Evolutionary conservation across 2,797 vertebrate species (phyloP).

Genomic region (Cyclura pinguis): DNA sequence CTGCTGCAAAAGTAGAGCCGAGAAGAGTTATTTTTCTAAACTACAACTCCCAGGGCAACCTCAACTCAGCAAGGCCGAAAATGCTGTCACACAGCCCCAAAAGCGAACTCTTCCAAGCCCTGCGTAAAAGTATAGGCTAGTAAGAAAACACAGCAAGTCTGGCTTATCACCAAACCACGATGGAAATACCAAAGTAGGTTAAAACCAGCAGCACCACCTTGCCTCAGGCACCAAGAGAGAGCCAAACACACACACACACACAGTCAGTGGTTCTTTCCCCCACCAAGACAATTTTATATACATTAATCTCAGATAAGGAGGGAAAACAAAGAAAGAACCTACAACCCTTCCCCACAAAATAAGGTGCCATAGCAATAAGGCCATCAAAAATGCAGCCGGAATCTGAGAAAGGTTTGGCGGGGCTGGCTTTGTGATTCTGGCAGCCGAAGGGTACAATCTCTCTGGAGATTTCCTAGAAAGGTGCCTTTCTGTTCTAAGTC

Average conservation of each 20-base stretch:
- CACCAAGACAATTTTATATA: not conserved
- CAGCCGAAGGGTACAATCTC: not conserved
- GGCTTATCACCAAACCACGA: too few relatives aligned
- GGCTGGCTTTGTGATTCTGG: rapidly evolving
- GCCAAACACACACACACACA: not conserved
- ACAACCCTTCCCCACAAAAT: not conserved
- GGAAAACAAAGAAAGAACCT: not conserved
- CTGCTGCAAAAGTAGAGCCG: too few relatives aligned
- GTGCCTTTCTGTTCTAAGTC: not conserved
- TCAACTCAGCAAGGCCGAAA: too few relatives aligned
- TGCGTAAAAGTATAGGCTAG: too few relatives aligned
- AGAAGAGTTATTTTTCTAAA: too few relatives aligned
- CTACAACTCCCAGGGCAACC: too few relatives aligned
- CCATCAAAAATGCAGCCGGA: not conserved
- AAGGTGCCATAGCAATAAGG: slow-evolving; percentile 31
- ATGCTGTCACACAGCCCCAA: too few relatives aligned
- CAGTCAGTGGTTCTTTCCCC: not conserved
- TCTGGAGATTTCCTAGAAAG: rapidly evolving
- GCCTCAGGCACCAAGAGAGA: not conserved
- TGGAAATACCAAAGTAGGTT: rapidly evolving
- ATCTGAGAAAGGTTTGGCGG: not conserved
- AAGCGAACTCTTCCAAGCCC: too few relatives aligned
- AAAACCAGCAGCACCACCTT: not conserved
- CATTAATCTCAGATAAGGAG: not conserved
- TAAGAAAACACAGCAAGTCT: too few relatives aligned